These are phyloP conservation scores for Drosophila fungiperda DNA, from an alignment of 2,888 invertebrate species.

Conservation along the genomic window DNA sequence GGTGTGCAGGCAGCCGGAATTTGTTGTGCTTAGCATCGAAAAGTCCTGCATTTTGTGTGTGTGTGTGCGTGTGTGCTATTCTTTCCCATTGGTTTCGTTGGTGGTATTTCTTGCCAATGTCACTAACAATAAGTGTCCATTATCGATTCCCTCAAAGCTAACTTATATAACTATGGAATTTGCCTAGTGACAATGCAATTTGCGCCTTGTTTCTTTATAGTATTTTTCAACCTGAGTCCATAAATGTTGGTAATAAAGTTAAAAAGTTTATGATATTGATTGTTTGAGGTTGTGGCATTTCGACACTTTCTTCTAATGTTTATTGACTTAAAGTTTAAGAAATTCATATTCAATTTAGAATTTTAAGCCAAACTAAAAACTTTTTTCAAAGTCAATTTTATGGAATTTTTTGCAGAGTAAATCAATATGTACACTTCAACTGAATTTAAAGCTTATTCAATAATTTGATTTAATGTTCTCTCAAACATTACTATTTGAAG, in stretches of 20 bases:
- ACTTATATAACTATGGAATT: neutral
- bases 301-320: neutral
- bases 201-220: neutral
- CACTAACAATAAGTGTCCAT: constrained; percentile 24
- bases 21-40: constrained; percentile 54
- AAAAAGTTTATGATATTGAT: neutral
- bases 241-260: constrained; percentile 8
- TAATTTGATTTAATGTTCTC: constrained; percentile 18
- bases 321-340: neutral
- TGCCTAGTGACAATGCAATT: neutral
- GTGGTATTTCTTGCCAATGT: constrained; percentile 4
- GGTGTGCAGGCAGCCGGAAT: constrained; percentile 63
- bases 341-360: neutral
- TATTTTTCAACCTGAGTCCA: neutral
- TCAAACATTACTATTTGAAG: constrained; percentile 7
- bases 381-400: neutral
- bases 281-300: neutral
- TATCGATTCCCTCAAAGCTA: constrained; percentile 18
- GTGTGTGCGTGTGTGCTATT: constrained; percentile 11
- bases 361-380: neutral
- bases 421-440: constrained; percentile 7
- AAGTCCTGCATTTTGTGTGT: constrained; percentile 43
- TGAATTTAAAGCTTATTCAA: constrained; percentile 26
- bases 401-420: neutral
- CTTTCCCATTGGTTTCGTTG: constrained; percentile 19